Conservation (phyloP, 1,140 invertebrate species). For the Drosophila takahashii region DNA sequence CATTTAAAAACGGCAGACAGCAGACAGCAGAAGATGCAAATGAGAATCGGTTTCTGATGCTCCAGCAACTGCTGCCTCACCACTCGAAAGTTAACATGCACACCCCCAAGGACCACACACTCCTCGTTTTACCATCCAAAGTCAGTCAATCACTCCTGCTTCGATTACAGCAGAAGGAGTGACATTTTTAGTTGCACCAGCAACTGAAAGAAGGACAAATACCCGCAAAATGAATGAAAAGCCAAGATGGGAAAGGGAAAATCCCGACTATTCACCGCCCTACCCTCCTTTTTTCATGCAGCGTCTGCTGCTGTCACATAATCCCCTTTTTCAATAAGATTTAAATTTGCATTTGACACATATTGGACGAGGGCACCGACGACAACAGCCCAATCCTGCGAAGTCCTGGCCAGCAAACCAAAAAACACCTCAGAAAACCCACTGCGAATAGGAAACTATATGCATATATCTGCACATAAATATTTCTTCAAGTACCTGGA, state of each 20-base stretch:
- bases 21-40: conserved; percentile 49
- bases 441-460: conserved; percentile 8
- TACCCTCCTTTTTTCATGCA: conserved; percentile 13
- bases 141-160: conserved; percentile 51
- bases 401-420: conserved; percentile 35
- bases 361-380: conserved; percentile 75
- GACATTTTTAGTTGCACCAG: conserved; percentile 51
- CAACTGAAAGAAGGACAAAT: conserved; percentile 1
- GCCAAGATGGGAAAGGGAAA: conserved; percentile 22
- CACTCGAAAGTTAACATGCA: conserved; percentile 43
- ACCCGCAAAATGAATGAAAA: conserved; percentile 50
- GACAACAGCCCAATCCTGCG: conserved; percentile 34
- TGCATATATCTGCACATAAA: conserved; percentile 26
- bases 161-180: conserved; percentile 54
- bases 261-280: not conserved
- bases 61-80: not conserved
- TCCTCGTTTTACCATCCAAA: conserved; percentile 5
- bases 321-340: conserved; percentile 81
- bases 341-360: conserved; percentile 84
- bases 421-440: conserved; percentile 16
- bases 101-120: conserved; percentile 2
- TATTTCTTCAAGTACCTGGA: conserved; percentile 4
- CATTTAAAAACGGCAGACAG: conserved; percentile 66
- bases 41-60: conserved; percentile 26
- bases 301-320: conserved; percentile 77